Base-by-base conservation (phyloP, 2,113 vertebrate species). In the Scortum barcoo region DNA sequence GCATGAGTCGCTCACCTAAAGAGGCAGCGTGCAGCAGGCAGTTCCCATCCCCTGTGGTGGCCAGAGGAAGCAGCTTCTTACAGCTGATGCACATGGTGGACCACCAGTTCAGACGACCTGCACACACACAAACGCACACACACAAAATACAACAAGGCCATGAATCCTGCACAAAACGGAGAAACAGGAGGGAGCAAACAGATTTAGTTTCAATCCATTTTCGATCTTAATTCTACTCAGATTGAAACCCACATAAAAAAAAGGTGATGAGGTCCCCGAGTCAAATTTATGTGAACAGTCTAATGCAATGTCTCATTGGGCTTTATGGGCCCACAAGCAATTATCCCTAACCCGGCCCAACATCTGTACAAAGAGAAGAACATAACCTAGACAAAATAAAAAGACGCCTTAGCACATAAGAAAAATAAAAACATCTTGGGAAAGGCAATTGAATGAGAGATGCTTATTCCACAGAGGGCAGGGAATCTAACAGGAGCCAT, bases 61-160 rank as follows among this genome's bases (percentile, higher is more conserved):
- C 98, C 95, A 99, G 88, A 57, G 98, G 98, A 82, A 99, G 97
- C 60, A 99, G 96, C 80, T 97, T 97, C 89, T 99, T 99, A 89
- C 98, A 99, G 90, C 97, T 99, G 0, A 96, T 96, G 90, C 98
- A 99, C 90, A 97, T 95, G 0, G 97, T 97, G 85, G 98, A 98
- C 98, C 98, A 99, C 98, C 98, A 99, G 70, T 99, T 99, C 78
- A 99, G 95, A 78, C 98, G 98, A 85, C 98, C 98, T 99, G 93
- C 24, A 91, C 26, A 93, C 19, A 51, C 8, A 2, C 0, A 6
- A 4, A 67, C 44, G 91, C 26, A 93, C 19, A 51, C 8, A 2
- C 0, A 6, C 6, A 67, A 36, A 30, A 58, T 6, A 51, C 38
- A 40, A 38, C 5, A 8, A 58, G 38, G 38, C 13, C 11, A 30